Base-by-base conservation (phyloP, 2,797 vertebrate species). In the Acanthornis magna region DNA sequence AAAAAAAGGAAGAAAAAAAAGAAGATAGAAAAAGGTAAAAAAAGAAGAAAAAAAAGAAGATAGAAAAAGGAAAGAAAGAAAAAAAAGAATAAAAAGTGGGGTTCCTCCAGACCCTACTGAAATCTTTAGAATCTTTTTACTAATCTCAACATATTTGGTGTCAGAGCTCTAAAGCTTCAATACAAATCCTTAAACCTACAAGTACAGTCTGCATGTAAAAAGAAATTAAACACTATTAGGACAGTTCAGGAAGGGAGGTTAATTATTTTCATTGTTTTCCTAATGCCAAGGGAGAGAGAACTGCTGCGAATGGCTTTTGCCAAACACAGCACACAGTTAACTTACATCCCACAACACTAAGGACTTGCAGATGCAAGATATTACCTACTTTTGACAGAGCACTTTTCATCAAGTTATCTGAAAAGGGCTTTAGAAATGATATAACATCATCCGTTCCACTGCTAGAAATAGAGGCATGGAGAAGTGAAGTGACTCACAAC, bases 81-180 rank as follows among this genome's bases (percentile, higher is more conserved):
- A 13, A 11, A 8, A 22, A 45, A 36, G 1, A 36, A 8, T 4
- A 50, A 14, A 14, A 62, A 16, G 2, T 22, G 0, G 0, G 0
- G 1, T 36, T 61, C 0, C 2, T 53, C 3, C 11, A 42, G 50
- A 53, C 11, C 1, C 4, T n/a, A 16, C 21, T 51, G 26, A 72
- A 55, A 72, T 48, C 3, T 68, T 65, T 21, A 6, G 2, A 34
- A 25, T 51, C 5, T 53, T 58, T 20, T 72, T 29, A 15, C 6
- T 73, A 12, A 42, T 58, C 17, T 83, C 10, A 73, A 10, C 4
- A 4, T 18, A 6, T 36, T 77, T 88, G 62, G 2, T n/a, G 27
- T 62, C 21, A 72, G 34, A 43, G 7, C 7, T 63, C 4, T 70
- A 79, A 50, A 79, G 3, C 9, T 84, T 80, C n/a, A 22, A 11